phyloP scores from a whole-genome alignment of 1,140 invertebrate species.

The Caenorhabditis inopinata region DNA sequence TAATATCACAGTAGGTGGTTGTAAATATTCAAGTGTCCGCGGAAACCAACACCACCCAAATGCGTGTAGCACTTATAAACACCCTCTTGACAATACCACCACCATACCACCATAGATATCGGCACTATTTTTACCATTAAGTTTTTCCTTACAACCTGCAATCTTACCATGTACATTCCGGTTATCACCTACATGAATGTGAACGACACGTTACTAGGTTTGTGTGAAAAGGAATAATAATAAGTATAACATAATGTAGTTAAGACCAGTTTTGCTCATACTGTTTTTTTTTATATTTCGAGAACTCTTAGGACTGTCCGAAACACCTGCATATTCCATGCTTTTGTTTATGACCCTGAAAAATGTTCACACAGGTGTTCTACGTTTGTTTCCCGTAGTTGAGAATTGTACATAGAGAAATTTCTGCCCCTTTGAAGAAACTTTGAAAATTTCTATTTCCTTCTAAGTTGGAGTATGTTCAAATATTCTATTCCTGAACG shows the following conservation, averaged over 20 bases:
- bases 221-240: too few species aligned
- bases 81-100: background rate
- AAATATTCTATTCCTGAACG: background rate
- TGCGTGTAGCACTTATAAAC: background rate
- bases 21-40: constrained; percentile 31
- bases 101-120: background rate
- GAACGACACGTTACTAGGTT: background rate
- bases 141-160: background rate
- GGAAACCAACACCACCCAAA: constrained; percentile 16
- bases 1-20: background rate
- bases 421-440: background rate
- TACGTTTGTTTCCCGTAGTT: background rate
- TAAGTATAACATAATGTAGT: too few species aligned
- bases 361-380: constrained; percentile 28
- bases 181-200: background rate
- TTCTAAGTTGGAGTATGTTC: background rate
- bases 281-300: background rate
- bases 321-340: background rate
- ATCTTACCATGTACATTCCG: constrained; percentile 16
- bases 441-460: background rate
- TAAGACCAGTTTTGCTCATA: too few species aligned
- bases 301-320: background rate
- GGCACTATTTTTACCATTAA: background rate
- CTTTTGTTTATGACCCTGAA: constrained; percentile 8
- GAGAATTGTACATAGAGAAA: background rate